Evolutionary conservation across 2,797 vertebrate species (phyloP), one percentile per base, ranked within the genome.

Genomic region (Trachops cirrhosus): DNA sequence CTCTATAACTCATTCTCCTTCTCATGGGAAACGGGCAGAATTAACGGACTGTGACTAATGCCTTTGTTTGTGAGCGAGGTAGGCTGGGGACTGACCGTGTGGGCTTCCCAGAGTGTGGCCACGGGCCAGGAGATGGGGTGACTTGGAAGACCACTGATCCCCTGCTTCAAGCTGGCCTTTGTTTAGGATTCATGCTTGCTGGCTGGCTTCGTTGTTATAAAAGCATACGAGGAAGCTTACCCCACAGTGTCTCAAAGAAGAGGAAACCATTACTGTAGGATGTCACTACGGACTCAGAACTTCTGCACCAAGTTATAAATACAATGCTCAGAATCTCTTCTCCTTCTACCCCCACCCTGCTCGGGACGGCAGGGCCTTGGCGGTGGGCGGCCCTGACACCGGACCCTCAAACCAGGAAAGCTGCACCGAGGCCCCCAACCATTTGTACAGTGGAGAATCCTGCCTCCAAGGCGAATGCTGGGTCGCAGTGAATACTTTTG

Each of bases 21-120:
- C 74, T 64, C 22, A 2, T 1, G 57, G 90, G 62, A 93, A 92
- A 88, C 2, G 6, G 75, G 54, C 41, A 9, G 74, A 67, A 67
- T 16, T 11, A 52, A 64, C 41, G 92, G 93, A 16, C 73, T 32
- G 6, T 83, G 62, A 64, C 67, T 78, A 92, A 85, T 2, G 44
- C 37, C 44, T 37, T 26, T 67, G 50, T 68, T 75, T 26, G 34
- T 4, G 2, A 50, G 84, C 18, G 9, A 88, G 73, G 67, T 15
- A 41, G 5, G 3, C 80, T 14, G 1, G 34, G 22, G 50, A n/a
- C 62, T 15, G 62, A n/a, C 14, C 9, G 1, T 11, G n/a, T 22
- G 68, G 39, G 6, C 89, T 39, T 77, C 46, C 62, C 24, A 4
- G 46, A 57, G 89, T 39, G 24, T 3, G 41, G 70, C 70, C 24